Conservation (phyloP, 2,113 vertebrate species). For the Nothocercus julius region DNA sequence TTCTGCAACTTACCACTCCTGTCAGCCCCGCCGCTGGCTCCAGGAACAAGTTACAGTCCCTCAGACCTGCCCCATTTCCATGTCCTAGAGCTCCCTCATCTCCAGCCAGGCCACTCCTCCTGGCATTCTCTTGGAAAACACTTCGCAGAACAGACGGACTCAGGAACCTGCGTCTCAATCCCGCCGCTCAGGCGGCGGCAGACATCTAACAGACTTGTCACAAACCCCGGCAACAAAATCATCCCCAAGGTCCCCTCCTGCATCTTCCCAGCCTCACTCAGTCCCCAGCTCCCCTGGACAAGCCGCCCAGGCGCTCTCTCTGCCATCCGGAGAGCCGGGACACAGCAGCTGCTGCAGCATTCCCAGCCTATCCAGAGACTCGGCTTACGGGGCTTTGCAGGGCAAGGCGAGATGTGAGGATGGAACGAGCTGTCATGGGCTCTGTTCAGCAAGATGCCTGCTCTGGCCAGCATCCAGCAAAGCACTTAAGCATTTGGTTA, state of each 20-base stretch:
- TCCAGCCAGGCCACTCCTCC: fast-evolving
- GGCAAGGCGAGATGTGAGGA: slow-evolving; percentile 41
- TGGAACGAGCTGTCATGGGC: slow-evolving; percentile 17
- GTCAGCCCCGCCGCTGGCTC: neutral
- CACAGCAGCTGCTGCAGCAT: neutral
- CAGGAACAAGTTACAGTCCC: fast-evolving
- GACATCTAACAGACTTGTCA: neutral
- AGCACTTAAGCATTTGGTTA: slow-evolving; percentile 16
- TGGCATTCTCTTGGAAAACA: neutral
- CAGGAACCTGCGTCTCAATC: neutral
- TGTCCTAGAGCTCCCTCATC: neutral
- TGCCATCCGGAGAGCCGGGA: slow-evolving; percentile 44
- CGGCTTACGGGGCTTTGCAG: slow-evolving; percentile 17
- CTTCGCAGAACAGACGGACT: neutral
- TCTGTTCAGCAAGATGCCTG: slow-evolving; percentile 34
- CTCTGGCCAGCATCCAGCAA: slow-evolving; percentile 48
- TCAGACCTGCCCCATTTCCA: fast-evolving
- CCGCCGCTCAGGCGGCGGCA: slow-evolving; percentile 28
- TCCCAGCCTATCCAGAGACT: slow-evolving; percentile 15
- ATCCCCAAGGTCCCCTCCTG: slow-evolving; percentile 6
- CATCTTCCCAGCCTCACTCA: slow-evolving; percentile 44
- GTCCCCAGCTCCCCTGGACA: neutral
- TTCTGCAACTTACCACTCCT: neutral
- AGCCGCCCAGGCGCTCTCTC: neutral
- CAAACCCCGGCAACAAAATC: slow-evolving; percentile 20